Percentiles rank a stretch among this genome's conserved stretches.
Conservation (phyloP, 2,888 invertebrate species). For the Tachina fera region DNA sequence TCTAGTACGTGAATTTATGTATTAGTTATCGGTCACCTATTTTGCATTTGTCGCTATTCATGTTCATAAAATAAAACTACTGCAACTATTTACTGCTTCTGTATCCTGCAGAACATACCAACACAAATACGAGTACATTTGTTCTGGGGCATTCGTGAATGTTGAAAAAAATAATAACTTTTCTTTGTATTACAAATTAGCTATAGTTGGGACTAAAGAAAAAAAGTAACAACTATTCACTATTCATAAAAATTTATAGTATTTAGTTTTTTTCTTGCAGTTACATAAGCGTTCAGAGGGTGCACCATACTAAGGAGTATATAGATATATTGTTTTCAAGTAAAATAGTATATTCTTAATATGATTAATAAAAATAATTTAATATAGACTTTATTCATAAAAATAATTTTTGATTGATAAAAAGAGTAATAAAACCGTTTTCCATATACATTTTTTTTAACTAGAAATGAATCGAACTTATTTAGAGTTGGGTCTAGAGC, state of each 20-base stretch:
- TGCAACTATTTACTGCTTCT: background rate
- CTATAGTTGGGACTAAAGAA: background rate
- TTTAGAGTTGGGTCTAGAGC: too few species aligned
- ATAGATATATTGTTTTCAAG: too few species aligned
- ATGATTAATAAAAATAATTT: too few species aligned
- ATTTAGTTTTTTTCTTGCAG: background rate
- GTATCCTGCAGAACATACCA: background rate
- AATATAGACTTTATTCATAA: too few species aligned
- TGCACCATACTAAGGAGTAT: too few species aligned
- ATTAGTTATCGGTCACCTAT: constrained; percentile 53
- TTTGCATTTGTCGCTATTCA: constrained; percentile 26
- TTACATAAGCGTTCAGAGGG: background rate
- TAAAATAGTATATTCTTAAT: background rate
- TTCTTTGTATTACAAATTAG: constrained; percentile 30
- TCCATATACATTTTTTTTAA: too few species aligned
- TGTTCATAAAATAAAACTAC: constrained; percentile 38
- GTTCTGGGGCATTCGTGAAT: background rate
- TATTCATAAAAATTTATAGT: constrained; percentile 11
- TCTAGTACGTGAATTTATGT: constrained; percentile 27
- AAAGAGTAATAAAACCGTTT: too few species aligned
- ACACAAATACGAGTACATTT: background rate
- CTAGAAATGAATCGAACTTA: too few species aligned
- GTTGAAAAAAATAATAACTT: background rate
- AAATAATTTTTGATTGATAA: too few species aligned
- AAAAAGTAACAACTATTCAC: background rate